These are phyloP conservation scores for Protomyctophum bolini DNA, from an alignment of 2,113 vertebrate genomes.

Conservation along the genomic window DNA sequence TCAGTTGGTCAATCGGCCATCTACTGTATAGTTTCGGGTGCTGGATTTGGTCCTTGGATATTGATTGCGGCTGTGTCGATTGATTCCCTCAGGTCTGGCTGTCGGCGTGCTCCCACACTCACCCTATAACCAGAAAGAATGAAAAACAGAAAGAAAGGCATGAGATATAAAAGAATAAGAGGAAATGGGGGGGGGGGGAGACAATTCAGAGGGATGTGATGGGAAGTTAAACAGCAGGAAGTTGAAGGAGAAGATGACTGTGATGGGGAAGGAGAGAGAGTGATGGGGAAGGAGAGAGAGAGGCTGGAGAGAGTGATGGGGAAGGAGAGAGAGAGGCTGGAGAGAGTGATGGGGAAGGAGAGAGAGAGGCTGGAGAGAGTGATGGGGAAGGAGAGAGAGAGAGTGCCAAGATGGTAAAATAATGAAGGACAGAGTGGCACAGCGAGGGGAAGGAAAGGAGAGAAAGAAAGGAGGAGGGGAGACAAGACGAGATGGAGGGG, in stretches of 20 bases:
- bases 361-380: background rate
- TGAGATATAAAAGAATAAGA: no score
- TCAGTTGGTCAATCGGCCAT: conserved; percentile 19
- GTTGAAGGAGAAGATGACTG: background rate
- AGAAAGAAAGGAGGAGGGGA: background rate
- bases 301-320: background rate
- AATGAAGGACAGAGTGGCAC: background rate
- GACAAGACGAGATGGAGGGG: no score
- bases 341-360: conserved; percentile 1
- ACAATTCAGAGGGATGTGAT: background rate
- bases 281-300: conserved; percentile 1
- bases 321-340: background rate
- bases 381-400: conserved; percentile 2
- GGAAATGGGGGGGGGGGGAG: background rate
- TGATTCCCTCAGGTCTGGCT: conserved; percentile 58
- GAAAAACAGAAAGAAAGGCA: no score
- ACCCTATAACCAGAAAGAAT: conserved; percentile 37
- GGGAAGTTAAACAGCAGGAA: no score
- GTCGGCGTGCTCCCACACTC: conserved; percentile 48
- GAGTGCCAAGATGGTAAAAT: background rate
- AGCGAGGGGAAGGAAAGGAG: background rate
- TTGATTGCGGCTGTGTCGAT: conserved; percentile 65
- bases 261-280: background rate
- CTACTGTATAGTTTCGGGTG: conserved; percentile 2
- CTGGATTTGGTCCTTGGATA: conserved; percentile 49